These are phyloP conservation scores for Pseudanteris insignis DNA, from an alignment of 2,888 invertebrate genomes.

Conservation along the genomic window DNA sequence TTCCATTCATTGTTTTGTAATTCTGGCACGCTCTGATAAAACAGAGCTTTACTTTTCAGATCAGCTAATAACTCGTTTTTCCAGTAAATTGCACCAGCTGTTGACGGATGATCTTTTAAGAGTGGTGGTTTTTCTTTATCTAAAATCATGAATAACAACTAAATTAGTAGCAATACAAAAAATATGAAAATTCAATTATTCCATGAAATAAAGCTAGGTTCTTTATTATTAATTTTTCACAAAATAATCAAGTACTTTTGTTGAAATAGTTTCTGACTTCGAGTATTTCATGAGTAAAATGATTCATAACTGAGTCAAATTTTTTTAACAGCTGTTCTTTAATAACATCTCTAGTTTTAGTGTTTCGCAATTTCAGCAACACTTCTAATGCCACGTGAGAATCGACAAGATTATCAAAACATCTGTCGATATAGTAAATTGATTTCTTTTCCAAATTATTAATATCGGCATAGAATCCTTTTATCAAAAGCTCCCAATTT, in stretches of 20 bases:
- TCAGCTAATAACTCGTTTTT: constrained; percentile 80
- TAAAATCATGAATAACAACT: too few species aligned
- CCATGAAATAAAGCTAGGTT: too few species aligned
- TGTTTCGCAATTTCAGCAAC: constrained; percentile 80
- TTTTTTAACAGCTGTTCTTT: constrained; percentile 79
- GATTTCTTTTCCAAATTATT: constrained; percentile 81
- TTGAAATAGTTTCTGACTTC: too few species aligned
- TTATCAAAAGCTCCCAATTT: constrained; percentile 87
- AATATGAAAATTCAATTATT: too few species aligned
- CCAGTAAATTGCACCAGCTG: constrained; percentile 89
- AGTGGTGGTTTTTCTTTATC: constrained; percentile 77
- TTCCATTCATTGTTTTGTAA: constrained; percentile 79
- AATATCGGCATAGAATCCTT: constrained; percentile 80
- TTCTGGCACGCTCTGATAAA: constrained; percentile 79
- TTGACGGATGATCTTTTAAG: constrained; percentile 79
- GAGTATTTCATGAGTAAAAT: constrained; percentile 85
- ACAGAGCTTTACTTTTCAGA: constrained; percentile 82
- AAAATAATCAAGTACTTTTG: too few species aligned
- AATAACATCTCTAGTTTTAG: constrained; percentile 80
- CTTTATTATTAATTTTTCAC: too few species aligned
- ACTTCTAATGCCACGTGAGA: constrained; percentile 85
- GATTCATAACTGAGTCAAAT: constrained; percentile 84
- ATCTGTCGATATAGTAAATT: constrained; percentile 84
- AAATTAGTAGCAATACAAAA: too few species aligned
- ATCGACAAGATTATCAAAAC: constrained; percentile 82